Conservation (phyloP, 2,888 invertebrate genomes). For the Globia sparganii region DNA sequence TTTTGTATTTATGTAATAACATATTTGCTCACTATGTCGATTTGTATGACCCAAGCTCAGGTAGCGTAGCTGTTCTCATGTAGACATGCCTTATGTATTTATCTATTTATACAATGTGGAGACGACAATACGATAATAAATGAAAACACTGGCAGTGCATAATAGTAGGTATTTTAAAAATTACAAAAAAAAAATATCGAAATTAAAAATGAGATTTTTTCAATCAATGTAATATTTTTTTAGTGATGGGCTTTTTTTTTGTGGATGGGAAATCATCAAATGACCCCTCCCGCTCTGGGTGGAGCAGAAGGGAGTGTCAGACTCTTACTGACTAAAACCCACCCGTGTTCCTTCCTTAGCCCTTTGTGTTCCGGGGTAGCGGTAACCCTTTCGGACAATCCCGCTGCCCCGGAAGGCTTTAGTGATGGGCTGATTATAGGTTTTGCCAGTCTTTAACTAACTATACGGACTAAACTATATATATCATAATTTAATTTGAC, state of each 20-base stretch:
- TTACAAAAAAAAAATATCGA: not conserved
- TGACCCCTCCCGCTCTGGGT: no score
- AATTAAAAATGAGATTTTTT: not conserved
- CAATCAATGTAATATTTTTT: not conserved
- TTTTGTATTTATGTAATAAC: slow-evolving; percentile 1
- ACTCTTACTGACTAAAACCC: no score
- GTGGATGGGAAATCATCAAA: no score
- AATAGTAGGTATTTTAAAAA: no score
- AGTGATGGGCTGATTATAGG: not conserved
- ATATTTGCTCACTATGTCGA: slow-evolving; percentile 21
- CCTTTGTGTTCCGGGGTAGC: no score
- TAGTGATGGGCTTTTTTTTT: not conserved
- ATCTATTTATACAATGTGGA: not conserved
- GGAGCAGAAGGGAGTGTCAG: no score
- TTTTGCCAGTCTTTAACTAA: no score
- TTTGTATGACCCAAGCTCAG: slow-evolving; percentile 6
- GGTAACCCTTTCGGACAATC: no score
- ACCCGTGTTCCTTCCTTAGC: no score
- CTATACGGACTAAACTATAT: no score
- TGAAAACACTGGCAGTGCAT: not conserved
- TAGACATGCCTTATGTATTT: not conserved
- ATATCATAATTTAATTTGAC: no score
- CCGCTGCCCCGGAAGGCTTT: no score
- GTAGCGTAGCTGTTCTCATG: slow-evolving; percentile 14
- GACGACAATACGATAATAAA: not conserved